Base-by-base conservation (phyloP, 2,113 vertebrate genomes). In the Trogon surrucura region DNA sequence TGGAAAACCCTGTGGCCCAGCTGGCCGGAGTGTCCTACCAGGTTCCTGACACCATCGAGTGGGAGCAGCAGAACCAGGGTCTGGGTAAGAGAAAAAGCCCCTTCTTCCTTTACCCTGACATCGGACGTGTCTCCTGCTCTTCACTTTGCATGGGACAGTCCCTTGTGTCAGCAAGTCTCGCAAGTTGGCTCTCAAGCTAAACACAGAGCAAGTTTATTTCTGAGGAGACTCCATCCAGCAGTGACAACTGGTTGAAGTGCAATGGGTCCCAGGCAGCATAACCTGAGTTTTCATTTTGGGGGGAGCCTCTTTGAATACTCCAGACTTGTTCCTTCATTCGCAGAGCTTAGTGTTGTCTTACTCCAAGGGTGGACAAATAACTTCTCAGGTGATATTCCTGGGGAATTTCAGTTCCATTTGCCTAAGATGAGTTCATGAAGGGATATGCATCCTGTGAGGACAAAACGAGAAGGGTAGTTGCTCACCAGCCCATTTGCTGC, bases 21-120 rank as follows among this genome's bases (percentile, higher is more conserved):
- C 77, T 98, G 82, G 97, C 97, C 0, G 97, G 97, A 32, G 96
- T 97, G 12, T 99, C 99, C 54, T 98, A 98, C 92, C 98, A 98
- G 86, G 97, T 98, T 79, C 98, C 98, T 5, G 98, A 99, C 9
- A 98, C 98, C 85, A 98, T 99, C 0, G 98, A 99, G 64, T 99
- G 99, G 99, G 98, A 99, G 60, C 99, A 99, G 94, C 98, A 98
- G 96, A 99, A 99, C 97, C 99, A 99, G 96, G 99, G 99, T 4
- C 98, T 99, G 70, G 99, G 99, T 99, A 98, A 96, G 99, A 96
- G 53, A 60, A 80, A 20, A 91, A 22, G 2, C 13, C 9, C 5
- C 9, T 62, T 87, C n/a, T 66, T 71, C 23, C 56, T 67, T 84
- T 50, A 3, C 8, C 21, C 14, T 57, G 26, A 13, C 16, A 58